Evolutionary conservation across 2,113 vertebrate genomes (phyloP).

Genomic region (Nesoenas mayeri): DNA sequence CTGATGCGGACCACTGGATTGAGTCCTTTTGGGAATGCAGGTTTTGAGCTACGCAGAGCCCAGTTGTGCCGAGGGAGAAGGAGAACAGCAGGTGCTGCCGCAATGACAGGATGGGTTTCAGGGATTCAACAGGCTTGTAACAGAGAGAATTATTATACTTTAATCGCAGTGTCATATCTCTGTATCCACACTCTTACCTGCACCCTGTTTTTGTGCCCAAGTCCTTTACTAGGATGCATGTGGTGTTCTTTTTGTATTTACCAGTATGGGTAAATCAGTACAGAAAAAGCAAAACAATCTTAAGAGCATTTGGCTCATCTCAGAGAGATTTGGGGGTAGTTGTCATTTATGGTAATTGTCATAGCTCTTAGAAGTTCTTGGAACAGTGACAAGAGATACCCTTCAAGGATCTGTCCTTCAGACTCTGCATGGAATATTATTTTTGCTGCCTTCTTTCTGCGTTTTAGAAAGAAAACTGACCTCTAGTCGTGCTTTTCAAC

Average conservation of each 20-base stretch:
- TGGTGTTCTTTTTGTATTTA: neutral
- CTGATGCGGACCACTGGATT: neutral
- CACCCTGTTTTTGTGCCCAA: neutral
- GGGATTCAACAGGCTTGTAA: neutral
- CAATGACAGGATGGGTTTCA: neutral
- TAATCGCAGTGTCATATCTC: neutral
- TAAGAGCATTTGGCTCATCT: neutral
- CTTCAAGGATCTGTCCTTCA: slow-evolving; percentile 22
- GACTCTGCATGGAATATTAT: neutral
- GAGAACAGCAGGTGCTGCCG: neutral
- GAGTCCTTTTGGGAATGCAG: neutral
- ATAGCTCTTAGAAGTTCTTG: neutral
- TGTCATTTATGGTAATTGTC: slow-evolving; percentile 18
- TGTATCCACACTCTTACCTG: neutral
- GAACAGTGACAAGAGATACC: neutral
- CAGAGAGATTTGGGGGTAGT: neutral
- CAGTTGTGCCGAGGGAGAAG: neutral
- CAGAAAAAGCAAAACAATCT: neutral
- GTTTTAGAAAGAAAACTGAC: neutral
- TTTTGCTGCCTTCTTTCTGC: neutral
- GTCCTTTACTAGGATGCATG: neutral
- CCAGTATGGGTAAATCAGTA: neutral
- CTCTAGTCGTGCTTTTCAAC: neutral
- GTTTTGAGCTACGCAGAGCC: neutral
- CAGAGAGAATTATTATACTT: neutral